Conservation (phyloP, 2,113 vertebrate genomes). For the Thryonomys swinderianus region DNA sequence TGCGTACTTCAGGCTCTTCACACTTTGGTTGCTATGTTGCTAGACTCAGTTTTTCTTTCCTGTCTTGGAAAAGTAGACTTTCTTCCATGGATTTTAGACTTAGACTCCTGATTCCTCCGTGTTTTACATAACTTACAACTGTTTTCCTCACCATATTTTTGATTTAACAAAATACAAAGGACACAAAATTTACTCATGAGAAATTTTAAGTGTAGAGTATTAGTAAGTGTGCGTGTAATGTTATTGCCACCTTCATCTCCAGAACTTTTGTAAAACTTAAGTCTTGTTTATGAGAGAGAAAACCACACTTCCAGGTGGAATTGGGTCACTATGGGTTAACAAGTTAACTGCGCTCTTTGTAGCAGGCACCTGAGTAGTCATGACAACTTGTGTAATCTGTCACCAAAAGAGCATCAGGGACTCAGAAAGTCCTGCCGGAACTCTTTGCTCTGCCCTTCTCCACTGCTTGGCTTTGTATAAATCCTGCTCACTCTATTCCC, state of each 20-base stretch:
- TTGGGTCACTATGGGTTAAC: no score
- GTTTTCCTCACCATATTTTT: not conserved
- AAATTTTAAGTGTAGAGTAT: not conserved
- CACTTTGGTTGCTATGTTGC: not conserved
- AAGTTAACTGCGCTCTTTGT: no score
- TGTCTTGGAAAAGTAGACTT: not conserved
- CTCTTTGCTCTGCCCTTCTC: no score
- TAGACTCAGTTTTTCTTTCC: not conserved
- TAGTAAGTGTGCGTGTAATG: not conserved
- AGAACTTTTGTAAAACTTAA: not conserved
- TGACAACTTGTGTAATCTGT: no score
- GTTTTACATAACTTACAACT: slow-evolving; percentile 6
- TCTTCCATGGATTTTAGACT: slow-evolving; percentile 8
- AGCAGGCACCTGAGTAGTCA: no score
- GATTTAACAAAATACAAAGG: not conserved
- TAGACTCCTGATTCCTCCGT: not conserved
- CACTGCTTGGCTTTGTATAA: no score
- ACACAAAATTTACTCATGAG: not conserved
- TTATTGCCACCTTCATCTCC: not conserved
- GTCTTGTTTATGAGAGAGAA: not conserved
- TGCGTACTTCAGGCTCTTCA: not conserved
- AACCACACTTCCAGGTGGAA: no score
- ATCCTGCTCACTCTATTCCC: no score
- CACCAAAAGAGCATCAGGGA: no score
- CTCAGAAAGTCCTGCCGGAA: no score